Evolutionary conservation across 1,140 invertebrate genomes (phyloP).

Genomic region (Riptortus pedestris): DNA sequence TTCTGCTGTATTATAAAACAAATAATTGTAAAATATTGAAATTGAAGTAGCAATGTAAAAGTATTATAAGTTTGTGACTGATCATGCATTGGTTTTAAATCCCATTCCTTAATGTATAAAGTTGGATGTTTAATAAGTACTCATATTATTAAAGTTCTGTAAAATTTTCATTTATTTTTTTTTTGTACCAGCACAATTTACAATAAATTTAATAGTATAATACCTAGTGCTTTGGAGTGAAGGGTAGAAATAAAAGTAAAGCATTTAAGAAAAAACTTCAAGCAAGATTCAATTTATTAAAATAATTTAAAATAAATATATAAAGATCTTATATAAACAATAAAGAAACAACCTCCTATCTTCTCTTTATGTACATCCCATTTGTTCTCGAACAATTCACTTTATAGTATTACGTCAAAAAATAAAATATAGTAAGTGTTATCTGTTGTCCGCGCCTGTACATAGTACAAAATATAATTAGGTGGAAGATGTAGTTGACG

Average conservation of each 20-base stretch:
- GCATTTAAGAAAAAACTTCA: constrained; percentile 19
- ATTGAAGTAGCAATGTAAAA: too few species aligned
- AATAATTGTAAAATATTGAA: too few species aligned
- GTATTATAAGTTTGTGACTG: too few species aligned
- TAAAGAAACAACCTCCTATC: constrained; percentile 26
- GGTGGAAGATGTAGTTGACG: constrained; percentile 2
- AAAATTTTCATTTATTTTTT: too few species aligned
- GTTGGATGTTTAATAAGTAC: too few species aligned
- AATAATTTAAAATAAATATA: constrained; percentile 25
- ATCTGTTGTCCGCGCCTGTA: constrained; percentile 8
- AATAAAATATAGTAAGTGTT: constrained; percentile 6
- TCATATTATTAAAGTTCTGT: too few species aligned
- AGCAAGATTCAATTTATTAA: constrained; percentile 28
- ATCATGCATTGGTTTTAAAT: too few species aligned
- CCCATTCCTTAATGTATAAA: too few species aligned
- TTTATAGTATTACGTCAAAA: not conserved
- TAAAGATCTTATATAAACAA: constrained; percentile 30
- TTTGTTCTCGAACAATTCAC: constrained; percentile 22
- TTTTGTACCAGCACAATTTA: too few species aligned
- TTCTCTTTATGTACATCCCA: constrained; percentile 23
- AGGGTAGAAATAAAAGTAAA: not conserved
- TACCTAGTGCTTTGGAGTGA: too few species aligned
- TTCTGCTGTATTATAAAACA: too few species aligned
- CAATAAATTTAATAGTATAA: too few species aligned
- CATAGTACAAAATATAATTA: constrained; percentile 11